Percentiles rank a stretch among this genome's conserved stretches.
Evolutionary conservation across 2,113 vertebrate genomes (phyloP).

Genomic region (Scytalopus superciliaris): DNA sequence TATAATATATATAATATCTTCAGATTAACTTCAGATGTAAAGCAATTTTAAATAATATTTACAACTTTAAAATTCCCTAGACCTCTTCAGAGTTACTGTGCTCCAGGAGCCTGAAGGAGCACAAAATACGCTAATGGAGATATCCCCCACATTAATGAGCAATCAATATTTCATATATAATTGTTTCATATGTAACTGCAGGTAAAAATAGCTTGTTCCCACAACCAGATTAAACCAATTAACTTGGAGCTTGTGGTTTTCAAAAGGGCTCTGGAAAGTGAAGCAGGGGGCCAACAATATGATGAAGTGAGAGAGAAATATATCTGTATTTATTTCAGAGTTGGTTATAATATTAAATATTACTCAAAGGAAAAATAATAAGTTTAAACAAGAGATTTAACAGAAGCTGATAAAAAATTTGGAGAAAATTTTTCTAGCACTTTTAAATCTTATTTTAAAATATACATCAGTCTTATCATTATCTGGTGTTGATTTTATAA

Average conservation of each 20-base stretch:
- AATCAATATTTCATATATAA: background rate
- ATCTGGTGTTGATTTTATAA: background rate
- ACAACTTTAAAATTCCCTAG: background rate
- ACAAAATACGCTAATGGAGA: background rate
- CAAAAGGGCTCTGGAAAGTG: background rate
- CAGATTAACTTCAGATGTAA: background rate
- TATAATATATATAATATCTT: background rate
- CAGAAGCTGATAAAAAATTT: background rate
- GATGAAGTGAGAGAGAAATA: background rate
- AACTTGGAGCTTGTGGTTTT: background rate
- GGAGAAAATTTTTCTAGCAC: background rate
- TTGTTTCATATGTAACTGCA: background rate
- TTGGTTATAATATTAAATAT: background rate
- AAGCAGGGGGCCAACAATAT: background rate
- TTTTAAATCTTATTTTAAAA: background rate
- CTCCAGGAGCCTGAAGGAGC: background rate
- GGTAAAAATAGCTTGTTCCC: slow-evolving; percentile 10
- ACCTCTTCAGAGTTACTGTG: background rate
- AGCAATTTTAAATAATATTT: background rate
- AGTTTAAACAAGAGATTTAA: background rate
- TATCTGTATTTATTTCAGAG: background rate
- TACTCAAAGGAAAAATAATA: background rate
- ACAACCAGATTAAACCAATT: background rate
- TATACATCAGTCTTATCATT: background rate
- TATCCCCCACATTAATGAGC: background rate